A percentile compares a stretch with the other conserved stretches of the same genome.
phyloP scores from a whole-genome alignment of 2,113 vertebrate genomes.

The Pituophis catenifer region DNA sequence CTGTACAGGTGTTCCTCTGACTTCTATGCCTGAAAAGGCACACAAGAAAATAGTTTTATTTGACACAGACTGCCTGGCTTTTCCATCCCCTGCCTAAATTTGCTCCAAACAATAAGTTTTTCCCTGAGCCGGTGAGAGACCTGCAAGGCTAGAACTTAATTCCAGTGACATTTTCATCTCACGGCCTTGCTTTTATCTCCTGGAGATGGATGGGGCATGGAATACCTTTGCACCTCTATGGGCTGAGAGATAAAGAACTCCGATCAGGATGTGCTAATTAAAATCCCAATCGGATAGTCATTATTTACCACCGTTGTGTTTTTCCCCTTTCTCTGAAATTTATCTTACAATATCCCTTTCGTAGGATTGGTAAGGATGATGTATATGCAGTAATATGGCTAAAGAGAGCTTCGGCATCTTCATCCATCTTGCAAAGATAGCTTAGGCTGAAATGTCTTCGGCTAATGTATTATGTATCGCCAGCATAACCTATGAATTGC shows the following conservation, averaged over 20 bases:
- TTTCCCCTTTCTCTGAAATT: not conserved
- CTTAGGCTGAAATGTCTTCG: not conserved
- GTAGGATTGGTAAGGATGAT: not conserved
- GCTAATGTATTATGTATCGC: not conserved
- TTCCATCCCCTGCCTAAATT: not conserved
- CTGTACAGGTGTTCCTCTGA: not conserved
- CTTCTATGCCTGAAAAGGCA: not conserved
- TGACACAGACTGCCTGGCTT: not conserved
- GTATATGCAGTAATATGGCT: not conserved
- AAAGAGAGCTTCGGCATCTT: not conserved
- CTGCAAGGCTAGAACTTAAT: not conserved
- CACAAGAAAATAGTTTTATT: not conserved
- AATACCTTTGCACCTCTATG: not conserved
- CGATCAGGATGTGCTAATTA: too few relatives aligned
- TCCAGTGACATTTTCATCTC: not conserved
- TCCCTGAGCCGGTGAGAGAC: not conserved
- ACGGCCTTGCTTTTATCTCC: not conserved
- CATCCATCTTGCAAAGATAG: not conserved
- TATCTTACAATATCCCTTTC: not conserved
- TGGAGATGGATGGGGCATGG: not conserved
- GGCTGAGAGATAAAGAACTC: not conserved
- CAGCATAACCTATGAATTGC: not conserved
- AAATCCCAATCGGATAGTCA: not conserved
- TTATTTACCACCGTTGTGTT: not conserved
- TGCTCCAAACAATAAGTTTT: rapidly evolving